Percentiles rank a stretch among this genome's conserved stretches.
These are phyloP conservation scores for Trichosurus vulpecula DNA, from an alignment of 2,797 vertebrate genomes.

Conservation along the genomic window DNA sequence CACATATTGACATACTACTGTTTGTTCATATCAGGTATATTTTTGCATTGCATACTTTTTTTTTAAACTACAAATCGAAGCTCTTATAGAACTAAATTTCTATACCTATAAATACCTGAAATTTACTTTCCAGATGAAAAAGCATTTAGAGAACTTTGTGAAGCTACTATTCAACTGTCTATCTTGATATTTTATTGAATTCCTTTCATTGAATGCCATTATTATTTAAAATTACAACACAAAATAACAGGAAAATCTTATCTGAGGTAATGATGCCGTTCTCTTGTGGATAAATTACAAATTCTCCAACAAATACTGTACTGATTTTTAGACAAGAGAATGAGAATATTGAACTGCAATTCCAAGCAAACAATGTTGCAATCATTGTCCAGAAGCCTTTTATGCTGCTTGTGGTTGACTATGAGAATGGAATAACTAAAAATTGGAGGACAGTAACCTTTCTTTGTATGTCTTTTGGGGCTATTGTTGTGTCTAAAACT, in stretches of 20 bases:
- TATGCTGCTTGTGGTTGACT: conserved; percentile 14
- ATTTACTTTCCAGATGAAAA: neutral
- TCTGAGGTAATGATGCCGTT: conserved; percentile 8
- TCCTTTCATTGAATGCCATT: conserved; percentile 14
- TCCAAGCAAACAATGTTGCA: neutral
- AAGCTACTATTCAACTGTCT: neutral
- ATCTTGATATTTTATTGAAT: neutral
- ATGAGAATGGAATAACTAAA: neutral
- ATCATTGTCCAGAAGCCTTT: neutral
- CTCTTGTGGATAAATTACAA: neutral
- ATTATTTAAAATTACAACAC: conserved; percentile 21
- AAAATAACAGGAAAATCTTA: neutral
- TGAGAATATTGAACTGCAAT: neutral
- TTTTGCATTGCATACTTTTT: neutral
- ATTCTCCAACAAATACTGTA: neutral
- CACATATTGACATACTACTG: neutral
- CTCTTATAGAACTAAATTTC: neutral
- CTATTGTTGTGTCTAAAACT: neutral
- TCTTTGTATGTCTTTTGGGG: neutral
- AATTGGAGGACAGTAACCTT: neutral
- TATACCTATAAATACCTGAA: neutral
- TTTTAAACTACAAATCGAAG: neutral
- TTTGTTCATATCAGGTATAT: neutral
- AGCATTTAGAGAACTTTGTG: neutral
- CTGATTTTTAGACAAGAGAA: conserved; percentile 16